These are phyloP conservation scores for Stegastes partitus DNA, from an alignment of 2,113 vertebrate genomes.

Conservation along the genomic window DNA sequence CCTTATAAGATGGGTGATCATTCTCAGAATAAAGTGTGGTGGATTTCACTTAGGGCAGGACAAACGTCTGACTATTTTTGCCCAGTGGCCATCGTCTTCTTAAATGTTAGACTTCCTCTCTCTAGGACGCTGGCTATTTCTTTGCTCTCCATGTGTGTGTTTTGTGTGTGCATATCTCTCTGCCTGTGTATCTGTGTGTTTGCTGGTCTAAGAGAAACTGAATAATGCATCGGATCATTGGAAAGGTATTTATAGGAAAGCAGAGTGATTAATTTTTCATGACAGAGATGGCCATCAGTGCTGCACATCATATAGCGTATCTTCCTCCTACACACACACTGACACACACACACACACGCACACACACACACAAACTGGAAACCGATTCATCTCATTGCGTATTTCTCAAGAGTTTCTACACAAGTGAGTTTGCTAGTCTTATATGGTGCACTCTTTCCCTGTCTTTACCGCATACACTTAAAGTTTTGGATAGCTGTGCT, in stretches of 20 bases:
- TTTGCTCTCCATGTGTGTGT: constrained; percentile 54
- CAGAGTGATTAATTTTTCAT: constrained; percentile 79
- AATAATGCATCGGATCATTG: constrained; percentile 84
- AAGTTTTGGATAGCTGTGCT: constrained; percentile 2
- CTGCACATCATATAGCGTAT: constrained; percentile 58
- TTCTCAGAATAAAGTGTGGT: constrained; percentile 29
- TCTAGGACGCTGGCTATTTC: constrained; percentile 30
- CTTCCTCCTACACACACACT: background rate
- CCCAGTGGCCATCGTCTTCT: constrained; percentile 31
- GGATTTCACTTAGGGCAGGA: constrained; percentile 38
- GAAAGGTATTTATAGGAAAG: constrained; percentile 84
- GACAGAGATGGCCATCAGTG: constrained; percentile 76
- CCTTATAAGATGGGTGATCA: constrained; percentile 31
- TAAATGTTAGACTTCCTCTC: constrained; percentile 59
- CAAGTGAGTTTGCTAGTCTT: constrained; percentile 29
- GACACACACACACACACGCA: constrained; percentile 15
- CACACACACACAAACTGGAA: constrained; percentile 9
- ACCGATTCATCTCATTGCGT: constrained; percentile 8
- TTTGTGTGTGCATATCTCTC: constrained; percentile 31
- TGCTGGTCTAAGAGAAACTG: constrained; percentile 60
- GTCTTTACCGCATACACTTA: constrained; percentile 17
- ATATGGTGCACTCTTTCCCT: constrained; percentile 32
- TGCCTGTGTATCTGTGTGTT: constrained; percentile 35
- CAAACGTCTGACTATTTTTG: constrained; percentile 56
- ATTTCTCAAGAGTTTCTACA: constrained; percentile 38